A percentile compares a stretch with the other conserved stretches of the same genome.
phyloP scores from a whole-genome alignment of 2,888 invertebrate genomes.

The Chamaedrilus cognettii region DNA sequence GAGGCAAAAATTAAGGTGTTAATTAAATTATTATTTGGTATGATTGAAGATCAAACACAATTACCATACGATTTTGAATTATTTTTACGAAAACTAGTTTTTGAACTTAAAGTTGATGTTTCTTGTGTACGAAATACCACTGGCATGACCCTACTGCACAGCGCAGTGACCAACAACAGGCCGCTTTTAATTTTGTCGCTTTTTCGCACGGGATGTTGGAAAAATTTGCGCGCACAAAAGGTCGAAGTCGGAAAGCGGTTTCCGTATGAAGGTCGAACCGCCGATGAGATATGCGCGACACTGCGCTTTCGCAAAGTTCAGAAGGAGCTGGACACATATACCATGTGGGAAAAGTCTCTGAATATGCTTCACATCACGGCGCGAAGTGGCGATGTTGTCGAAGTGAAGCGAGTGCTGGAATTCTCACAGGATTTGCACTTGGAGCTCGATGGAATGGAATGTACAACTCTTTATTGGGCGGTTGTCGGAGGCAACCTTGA shows the following conservation, averaged over 20 bases:
- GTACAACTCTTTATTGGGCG: constrained; percentile 21
- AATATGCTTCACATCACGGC: constrained; percentile 8
- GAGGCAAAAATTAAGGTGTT: constrained; percentile 1
- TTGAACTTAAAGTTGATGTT: constrained; percentile 8
- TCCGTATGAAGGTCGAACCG: constrained; percentile 5
- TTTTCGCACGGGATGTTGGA: constrained; percentile 17
- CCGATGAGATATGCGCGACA: constrained; percentile 7
- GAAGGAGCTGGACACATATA: constrained; percentile 12
- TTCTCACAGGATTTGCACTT: constrained; percentile 5
- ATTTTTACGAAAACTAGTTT: constrained; percentile 7
- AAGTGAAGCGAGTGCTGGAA: constrained; percentile 7
- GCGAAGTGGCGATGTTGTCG: constrained; percentile 16
- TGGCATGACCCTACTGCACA: constrained; percentile 12
- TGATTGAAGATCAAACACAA: constrained; percentile 8
- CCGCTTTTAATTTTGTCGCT: constrained; percentile 12
- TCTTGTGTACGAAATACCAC: background rate
- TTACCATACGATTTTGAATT: constrained; percentile 9
- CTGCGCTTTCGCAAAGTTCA: constrained; percentile 1
- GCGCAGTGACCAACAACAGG: constrained; percentile 6
- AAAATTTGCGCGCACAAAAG: background rate
- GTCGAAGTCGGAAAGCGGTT: constrained; percentile 4
- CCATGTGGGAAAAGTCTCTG: constrained; percentile 21
- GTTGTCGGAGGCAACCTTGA: constrained; percentile 18
- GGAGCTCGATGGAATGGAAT: constrained; percentile 14
- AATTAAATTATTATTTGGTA: constrained; percentile 1